Conservation (phyloP, 1,140 invertebrate genomes). For the Agrypnia vestita region DNA sequence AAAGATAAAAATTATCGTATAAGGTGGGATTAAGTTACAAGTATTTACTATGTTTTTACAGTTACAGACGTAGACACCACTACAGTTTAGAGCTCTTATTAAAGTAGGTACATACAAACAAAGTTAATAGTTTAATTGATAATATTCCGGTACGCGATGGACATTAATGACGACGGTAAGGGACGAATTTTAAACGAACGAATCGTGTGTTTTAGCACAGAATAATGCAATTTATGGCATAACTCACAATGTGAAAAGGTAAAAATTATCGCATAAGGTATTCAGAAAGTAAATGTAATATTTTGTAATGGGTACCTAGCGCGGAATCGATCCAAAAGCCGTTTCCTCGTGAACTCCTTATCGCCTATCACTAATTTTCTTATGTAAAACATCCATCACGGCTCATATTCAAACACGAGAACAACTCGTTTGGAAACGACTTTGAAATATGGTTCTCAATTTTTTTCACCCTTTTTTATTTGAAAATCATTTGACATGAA, state of each 20-base stretch:
- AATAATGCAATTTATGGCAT: not conserved
- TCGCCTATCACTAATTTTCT: constrained; percentile 58
- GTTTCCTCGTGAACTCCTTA: constrained; percentile 43
- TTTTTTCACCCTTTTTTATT: not conserved
- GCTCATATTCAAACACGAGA: constrained; percentile 54
- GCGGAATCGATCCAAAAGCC: constrained; percentile 15
- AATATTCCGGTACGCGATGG: too few relatives aligned
- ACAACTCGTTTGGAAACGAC: constrained; percentile 54
- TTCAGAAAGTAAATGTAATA: not conserved
- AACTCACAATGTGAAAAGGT: not conserved
- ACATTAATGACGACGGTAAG: too few relatives aligned
- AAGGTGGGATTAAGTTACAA: too few relatives aligned
- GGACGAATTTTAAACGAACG: too few relatives aligned
- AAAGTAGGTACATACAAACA: not conserved
- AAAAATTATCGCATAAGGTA: not conserved
- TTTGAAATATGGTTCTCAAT: constrained; percentile 11
- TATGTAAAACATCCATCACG: constrained; percentile 60
- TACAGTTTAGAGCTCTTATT: not conserved
- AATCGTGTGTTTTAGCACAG: not conserved
- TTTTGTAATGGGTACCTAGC: not conserved
- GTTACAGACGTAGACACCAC: too few relatives aligned
- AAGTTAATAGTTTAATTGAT: not conserved
- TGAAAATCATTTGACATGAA: not conserved
- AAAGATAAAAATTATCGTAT: too few relatives aligned
- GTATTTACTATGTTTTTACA: too few relatives aligned